A percentile compares a stretch with the other conserved stretches of the same genome.
Evolutionary conservation across 2,113 vertebrate species (phyloP).

Genomic region (Sapayoa aenigma): DNA sequence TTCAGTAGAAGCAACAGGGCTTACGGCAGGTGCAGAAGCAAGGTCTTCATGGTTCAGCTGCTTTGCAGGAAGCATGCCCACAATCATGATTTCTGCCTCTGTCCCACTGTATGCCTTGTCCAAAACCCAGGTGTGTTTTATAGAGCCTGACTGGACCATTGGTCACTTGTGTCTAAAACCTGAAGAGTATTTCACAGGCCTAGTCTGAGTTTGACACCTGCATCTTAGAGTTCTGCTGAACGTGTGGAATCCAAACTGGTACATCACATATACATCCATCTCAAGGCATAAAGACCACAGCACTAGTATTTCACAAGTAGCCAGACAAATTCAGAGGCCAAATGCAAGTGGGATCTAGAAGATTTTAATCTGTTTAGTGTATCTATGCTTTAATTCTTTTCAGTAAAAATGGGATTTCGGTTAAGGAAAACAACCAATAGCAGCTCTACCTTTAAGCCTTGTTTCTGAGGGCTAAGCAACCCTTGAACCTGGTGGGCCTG

Average conservation of each 20-base stretch:
- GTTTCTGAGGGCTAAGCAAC: background rate
- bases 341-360: background rate
- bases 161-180: background rate
- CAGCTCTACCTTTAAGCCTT: background rate
- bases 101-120: rapidly evolving
- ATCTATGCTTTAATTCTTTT: constrained; percentile 5
- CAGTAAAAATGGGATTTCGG: background rate
- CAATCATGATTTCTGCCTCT: background rate
- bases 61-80: background rate
- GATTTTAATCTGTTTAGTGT: background rate
- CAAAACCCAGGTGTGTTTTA: background rate
- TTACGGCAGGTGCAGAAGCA: background rate
- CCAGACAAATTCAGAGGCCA: background rate
- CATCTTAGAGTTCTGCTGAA: background rate
- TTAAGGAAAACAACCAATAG: constrained; percentile 22
- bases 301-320: background rate
- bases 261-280: background rate
- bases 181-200: background rate
- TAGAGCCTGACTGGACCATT: background rate
- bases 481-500: background rate
- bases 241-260: background rate
- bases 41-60: background rate
- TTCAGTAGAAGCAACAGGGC: background rate
- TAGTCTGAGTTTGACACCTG: background rate
- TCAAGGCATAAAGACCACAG: rapidly evolving